Conservation (phyloP, 2,888 invertebrate species). For the Asteroscopus sphinx region DNA sequence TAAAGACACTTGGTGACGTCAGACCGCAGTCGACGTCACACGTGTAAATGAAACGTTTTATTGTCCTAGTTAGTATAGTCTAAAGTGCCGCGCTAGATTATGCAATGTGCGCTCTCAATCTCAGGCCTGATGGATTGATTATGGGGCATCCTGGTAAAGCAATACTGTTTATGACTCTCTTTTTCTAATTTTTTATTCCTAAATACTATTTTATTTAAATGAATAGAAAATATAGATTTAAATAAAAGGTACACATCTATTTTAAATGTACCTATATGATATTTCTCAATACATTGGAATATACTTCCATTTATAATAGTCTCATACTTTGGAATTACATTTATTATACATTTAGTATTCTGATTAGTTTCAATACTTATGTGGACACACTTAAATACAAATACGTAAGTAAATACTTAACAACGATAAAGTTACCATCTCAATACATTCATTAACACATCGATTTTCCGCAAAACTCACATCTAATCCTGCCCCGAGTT, state of each 20-base stretch:
- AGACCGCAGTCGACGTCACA: conserved; percentile 58
- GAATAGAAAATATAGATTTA: conserved; percentile 61
- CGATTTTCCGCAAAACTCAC: conserved; percentile 63
- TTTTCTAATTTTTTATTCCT: conserved; percentile 43
- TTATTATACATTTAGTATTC: conserved; percentile 65
- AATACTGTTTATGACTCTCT: conserved; percentile 44
- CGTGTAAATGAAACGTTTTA: conserved; percentile 80
- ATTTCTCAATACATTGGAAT: conserved; percentile 60
- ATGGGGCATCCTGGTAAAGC: conserved; percentile 61
- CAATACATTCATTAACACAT: conserved; percentile 74
- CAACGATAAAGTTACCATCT: conserved; percentile 81
- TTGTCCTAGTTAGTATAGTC: conserved; percentile 89
- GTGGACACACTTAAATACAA: conserved; percentile 76
- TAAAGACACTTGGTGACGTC: conserved; percentile 61
- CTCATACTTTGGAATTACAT: conserved; percentile 70
- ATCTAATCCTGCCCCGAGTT: conserved; percentile 71
- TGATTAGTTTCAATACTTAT: conserved; percentile 73
- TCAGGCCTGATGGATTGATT: conserved; percentile 52
- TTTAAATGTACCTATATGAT: conserved; percentile 54
- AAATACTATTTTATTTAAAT: conserved; percentile 49
- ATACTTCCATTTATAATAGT: conserved; percentile 58
- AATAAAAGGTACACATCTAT: conserved; percentile 51
- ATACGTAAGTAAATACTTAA: conserved; percentile 82
- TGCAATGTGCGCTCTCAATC: conserved; percentile 63
- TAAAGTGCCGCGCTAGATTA: conserved; percentile 80